Evolutionary conservation across 2,113 vertebrate genomes (phyloP).

Genomic region (Rhea americana): DNA sequence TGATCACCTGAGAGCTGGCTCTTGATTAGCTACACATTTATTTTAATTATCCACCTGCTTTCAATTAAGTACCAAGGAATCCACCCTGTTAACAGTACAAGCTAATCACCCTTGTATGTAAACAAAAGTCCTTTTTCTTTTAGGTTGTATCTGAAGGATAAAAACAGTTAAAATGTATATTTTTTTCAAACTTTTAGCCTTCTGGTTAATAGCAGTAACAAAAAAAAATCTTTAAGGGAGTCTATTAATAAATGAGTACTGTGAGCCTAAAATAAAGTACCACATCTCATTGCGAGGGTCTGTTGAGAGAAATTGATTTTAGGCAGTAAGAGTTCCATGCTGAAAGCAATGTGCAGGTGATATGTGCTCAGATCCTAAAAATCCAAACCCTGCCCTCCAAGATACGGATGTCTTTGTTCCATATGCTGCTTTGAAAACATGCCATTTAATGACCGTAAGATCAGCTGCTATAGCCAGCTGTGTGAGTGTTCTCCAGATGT

Average conservation of each 20-base stretch:
- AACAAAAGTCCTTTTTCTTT: conserved; percentile 14
- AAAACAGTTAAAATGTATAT: neutral
- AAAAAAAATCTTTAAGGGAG: neutral
- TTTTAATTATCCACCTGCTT: conserved; percentile 73
- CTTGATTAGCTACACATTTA: conserved; percentile 67
- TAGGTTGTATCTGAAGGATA: conserved; percentile 4
- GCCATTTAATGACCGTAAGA: neutral
- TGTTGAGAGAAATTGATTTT: neutral
- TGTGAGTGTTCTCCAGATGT: conserved; percentile 21
- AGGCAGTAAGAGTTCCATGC: neutral
- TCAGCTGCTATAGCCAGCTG: conserved; percentile 11
- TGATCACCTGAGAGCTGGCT: conserved; percentile 35
- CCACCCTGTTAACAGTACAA: conserved; percentile 57
- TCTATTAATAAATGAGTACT: neutral
- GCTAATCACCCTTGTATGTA: conserved; percentile 45
- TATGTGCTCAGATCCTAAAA: neutral
- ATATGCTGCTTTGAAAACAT: neutral
- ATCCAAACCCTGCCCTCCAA: neutral
- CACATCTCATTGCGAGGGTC: neutral
- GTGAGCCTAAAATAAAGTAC: neutral
- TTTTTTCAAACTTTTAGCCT: neutral
- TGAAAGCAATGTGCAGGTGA: neutral
- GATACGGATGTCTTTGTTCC: neutral
- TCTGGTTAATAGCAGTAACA: neutral
- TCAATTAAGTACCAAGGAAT: conserved; percentile 66